These are phyloP conservation scores for Dichetophora obliterata DNA, from an alignment of 2,888 invertebrate genomes.

Conservation along the genomic window DNA sequence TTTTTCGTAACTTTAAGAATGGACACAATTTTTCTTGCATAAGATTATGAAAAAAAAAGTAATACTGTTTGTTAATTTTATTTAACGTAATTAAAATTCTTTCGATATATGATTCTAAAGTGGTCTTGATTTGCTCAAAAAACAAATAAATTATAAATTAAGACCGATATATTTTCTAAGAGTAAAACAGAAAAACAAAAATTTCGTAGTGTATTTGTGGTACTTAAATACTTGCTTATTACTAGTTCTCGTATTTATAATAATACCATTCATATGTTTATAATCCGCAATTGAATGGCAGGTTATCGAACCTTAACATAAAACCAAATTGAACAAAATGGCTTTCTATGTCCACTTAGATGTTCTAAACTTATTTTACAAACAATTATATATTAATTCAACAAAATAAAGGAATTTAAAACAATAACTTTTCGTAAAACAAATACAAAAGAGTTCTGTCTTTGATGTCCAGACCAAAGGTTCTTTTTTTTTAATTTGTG, in stretches of 20 bases:
- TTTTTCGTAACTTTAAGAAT: neutral
- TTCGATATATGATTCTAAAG: neutral
- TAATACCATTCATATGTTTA: neutral
- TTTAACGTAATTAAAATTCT: neutral
- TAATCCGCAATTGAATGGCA: conserved; percentile 2
- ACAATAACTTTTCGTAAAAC: conserved; percentile 29
- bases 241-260: conserved; percentile 10
- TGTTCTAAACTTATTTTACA: conserved; percentile 11
- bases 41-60: neutral
- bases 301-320: neutral
- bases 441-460: neutral
- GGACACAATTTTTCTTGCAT: neutral
- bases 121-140: conserved; percentile 6
- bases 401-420: conserved; percentile 29
- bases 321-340: neutral
- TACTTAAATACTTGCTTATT: neutral
- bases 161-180: conserved; percentile 1
- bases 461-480: too few relatives aligned
- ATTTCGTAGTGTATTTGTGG: neutral
- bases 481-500: too few relatives aligned
- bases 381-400: conserved; percentile 16
- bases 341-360: conserved; percentile 26
- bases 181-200: neutral
- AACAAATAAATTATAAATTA: neutral
- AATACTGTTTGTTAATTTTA: conserved; percentile 4